phyloP scores from a whole-genome alignment of 2,888 invertebrate species.

The Rhogogaster chlorosoma region DNA sequence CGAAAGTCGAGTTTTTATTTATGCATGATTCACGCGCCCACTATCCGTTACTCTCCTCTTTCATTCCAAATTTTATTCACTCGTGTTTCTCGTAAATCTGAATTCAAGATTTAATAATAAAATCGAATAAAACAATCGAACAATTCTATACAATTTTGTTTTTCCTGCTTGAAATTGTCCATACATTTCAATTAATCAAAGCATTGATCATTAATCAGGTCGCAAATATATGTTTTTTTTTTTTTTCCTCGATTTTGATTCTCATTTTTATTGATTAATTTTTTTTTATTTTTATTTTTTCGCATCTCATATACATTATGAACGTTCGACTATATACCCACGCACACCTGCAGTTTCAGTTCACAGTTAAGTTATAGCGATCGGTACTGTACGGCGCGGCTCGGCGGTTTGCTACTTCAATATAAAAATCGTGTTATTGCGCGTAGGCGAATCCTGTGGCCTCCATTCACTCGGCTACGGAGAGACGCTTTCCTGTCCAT shows the following conservation, averaged over 20 bases:
- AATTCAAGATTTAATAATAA: not conserved
- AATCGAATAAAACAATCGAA: not conserved
- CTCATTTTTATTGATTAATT: too few relatives aligned
- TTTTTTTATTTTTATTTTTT: too few relatives aligned
- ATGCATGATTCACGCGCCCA: constrained; percentile 51
- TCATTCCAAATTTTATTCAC: not conserved
- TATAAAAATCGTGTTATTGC: constrained; percentile 22
- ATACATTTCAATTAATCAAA: too few relatives aligned
- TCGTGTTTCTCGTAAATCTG: not conserved
- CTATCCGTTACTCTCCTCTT: not conserved
- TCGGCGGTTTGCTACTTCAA: too few relatives aligned
- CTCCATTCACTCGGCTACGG: constrained; percentile 66
- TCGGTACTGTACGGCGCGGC: not conserved
- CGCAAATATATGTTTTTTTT: too few relatives aligned
- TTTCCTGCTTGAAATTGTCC: too few relatives aligned
- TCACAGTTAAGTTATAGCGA: not conserved
- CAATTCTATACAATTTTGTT: too few relatives aligned
- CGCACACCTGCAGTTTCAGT: not conserved
- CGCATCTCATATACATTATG: not conserved
- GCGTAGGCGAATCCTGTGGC: constrained; percentile 59
- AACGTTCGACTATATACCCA: not conserved
- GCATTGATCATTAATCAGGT: too few relatives aligned
- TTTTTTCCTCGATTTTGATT: too few relatives aligned
- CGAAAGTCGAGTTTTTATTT: constrained; percentile 33
- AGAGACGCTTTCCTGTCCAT: constrained; percentile 69